Evolutionary conservation across 2,888 invertebrate genomes (phyloP), one percentile per base, ranked within the genome.

Genomic region (Nymphalis polychloros): DNA sequence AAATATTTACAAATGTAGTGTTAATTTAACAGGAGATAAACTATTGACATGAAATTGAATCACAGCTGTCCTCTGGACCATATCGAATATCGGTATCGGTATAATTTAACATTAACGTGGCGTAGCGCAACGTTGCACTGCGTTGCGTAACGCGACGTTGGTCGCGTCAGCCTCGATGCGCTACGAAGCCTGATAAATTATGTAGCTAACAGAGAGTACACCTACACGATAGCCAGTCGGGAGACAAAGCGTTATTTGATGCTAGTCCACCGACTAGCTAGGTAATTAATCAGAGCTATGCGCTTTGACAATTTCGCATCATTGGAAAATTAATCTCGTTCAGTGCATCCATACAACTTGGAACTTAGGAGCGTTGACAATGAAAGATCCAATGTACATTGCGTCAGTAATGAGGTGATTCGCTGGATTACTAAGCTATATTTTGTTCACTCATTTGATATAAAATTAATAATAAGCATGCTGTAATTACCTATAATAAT

Each of bases 321-420:
- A 53, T 60, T 31, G 65, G 47, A 46, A 60, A 65, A 60, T 65
- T 52, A 60, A 65, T 65, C 23, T 53, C 27, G 20, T 53, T 46
- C 19, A 17, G 52, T 41, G 19, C 46, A 60, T 52, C 49, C 50
- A 16, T 53, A 53, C 52, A 20, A 17, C 8, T 60, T 31, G 27
- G n/a, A 55, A 52, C 52, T 2, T 50, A 19, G 52, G 13, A 23
- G 52, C 3, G 6, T 19, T 50, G 7, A 31, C 27, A 6, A 41
- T 41, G 13, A 41, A 13, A 13, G 13, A 13, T 41, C 3, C 13
- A 41, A 41, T 13, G 13, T 41, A 41, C 4, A 41, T 13, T 41
- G 41, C 41, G 13, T 41, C 41, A 41, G 13, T 10, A 41, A 13
- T 41, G 41, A 41, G 13, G 41, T 13, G 13, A 41, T 41, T 41